A percentile compares a stretch with the other conserved stretches of the same genome.
phyloP scores from a whole-genome alignment of 2,888 invertebrate genomes.

The Blomia tropicalis region DNA sequence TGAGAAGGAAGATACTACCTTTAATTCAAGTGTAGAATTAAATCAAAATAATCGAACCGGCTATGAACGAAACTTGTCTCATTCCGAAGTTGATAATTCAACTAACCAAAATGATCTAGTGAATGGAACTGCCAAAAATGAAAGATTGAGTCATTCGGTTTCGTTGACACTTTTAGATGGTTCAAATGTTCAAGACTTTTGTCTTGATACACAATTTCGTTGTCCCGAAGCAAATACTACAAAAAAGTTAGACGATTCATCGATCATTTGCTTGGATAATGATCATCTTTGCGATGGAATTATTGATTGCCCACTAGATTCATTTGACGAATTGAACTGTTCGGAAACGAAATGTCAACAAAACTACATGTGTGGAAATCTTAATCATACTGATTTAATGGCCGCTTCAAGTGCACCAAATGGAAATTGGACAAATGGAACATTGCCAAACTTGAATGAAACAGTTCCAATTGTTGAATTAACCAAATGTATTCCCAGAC shows the following conservation, averaged over 20 bases:
- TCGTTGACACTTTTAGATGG: too few species aligned
- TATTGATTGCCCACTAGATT: conserved; percentile 25
- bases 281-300: conserved; percentile 27
- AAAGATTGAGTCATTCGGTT: too few species aligned
- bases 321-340: conserved; percentile 27
- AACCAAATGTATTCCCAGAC: conserved; percentile 43
- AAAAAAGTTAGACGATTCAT: neutral
- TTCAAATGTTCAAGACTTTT: neutral
- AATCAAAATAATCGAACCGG: conserved; percentile 13
- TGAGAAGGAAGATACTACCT: too few species aligned
- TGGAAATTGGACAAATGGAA: neutral
- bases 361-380: conserved; percentile 28
- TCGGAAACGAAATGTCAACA: conserved; percentile 24
- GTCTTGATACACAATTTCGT: conserved; percentile 1
- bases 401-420: neutral
- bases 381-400: neutral
- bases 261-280: conserved; percentile 24
- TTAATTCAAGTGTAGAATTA: too few species aligned
- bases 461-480: neutral
- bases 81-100: too few species aligned
- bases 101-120: too few species aligned
- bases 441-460: neutral
- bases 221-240: neutral
- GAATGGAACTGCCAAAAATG: too few species aligned
- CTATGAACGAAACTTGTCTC: neutral